Evolutionary conservation across 2,888 invertebrate species (phyloP).

Genomic region (Prionchulus punctatus): DNA sequence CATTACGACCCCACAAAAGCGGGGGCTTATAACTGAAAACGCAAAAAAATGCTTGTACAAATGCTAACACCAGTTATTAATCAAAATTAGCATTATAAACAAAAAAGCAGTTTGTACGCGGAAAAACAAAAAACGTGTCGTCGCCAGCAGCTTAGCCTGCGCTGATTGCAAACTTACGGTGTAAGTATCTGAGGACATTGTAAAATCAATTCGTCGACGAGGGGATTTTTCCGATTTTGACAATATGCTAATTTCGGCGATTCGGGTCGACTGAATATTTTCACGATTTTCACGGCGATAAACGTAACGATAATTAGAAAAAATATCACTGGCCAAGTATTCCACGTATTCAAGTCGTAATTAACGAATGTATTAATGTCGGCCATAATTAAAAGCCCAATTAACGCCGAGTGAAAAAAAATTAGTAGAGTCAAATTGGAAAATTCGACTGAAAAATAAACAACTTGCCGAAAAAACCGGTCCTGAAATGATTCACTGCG

Average conservation of each 20-base stretch:
- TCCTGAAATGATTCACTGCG: no score
- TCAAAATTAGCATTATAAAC: background rate
- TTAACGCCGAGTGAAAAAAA: no score
- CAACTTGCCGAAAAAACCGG: no score
- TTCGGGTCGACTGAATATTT: slow-evolving; percentile 7
- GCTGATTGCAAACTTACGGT: background rate
- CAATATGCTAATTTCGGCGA: background rate
- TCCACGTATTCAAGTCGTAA: no score
- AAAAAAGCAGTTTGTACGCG: background rate
- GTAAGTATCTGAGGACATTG: background rate
- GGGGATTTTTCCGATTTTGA: background rate
- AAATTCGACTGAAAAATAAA: no score
- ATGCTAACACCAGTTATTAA: background rate
- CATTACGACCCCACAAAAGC: slow-evolving; percentile 81
- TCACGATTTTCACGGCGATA: slow-evolving; percentile 4
- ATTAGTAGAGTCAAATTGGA: no score
- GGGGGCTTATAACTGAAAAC: slow-evolving; percentile 66
- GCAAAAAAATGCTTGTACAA: no score
- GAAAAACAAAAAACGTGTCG: background rate
- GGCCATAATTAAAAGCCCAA: no score
- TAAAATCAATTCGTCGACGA: background rate
- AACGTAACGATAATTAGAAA: background rate
- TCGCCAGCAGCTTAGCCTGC: background rate
- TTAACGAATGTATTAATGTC: no score
- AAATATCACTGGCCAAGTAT: no score